Evolutionary conservation across 2,113 vertebrate species (phyloP).

Genomic region (Cebidichthys violaceus): DNA sequence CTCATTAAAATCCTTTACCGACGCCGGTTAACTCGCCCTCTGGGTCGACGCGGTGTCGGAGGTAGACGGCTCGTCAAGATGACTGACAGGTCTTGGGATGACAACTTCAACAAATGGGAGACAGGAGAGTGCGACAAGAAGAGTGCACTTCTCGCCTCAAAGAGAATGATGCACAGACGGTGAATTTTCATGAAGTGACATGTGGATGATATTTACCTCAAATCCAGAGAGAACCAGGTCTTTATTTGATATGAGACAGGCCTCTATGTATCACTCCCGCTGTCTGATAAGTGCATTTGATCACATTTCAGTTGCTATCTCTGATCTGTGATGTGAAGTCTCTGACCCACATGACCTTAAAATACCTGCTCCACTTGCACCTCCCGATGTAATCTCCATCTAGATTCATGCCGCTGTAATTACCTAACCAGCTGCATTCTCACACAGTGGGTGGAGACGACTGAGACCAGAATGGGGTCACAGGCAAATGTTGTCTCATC

Average conservation of each 20-base stretch:
- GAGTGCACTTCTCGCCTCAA: background rate
- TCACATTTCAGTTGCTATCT: background rate
- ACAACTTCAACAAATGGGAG: background rate
- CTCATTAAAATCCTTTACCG: constrained; percentile 33
- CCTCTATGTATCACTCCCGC: too few species aligned
- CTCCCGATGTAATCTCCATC: background rate
- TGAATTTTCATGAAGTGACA: background rate
- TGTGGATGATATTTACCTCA: background rate
- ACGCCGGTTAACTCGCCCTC: background rate
- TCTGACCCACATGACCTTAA: constrained; percentile 4
- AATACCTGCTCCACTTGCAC: background rate
- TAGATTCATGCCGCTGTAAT: constrained; percentile 57
- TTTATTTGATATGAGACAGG: too few species aligned
- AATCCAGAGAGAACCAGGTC: background rate
- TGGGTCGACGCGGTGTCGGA: background rate
- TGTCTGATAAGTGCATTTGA: too few species aligned
- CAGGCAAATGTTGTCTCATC: constrained; percentile 36
- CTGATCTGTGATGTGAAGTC: background rate
- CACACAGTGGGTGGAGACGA: constrained; percentile 41
- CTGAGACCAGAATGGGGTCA: constrained; percentile 45
- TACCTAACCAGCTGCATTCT: constrained; percentile 40
- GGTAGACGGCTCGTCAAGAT: constrained; percentile 13
- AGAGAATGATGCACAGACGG: background rate
- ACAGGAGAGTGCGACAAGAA: background rate
- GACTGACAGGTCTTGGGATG: constrained; percentile 23